Evolutionary conservation across 2,113 vertebrate species (phyloP).

Genomic region (Cryptomyrus ogoouensis): DNA sequence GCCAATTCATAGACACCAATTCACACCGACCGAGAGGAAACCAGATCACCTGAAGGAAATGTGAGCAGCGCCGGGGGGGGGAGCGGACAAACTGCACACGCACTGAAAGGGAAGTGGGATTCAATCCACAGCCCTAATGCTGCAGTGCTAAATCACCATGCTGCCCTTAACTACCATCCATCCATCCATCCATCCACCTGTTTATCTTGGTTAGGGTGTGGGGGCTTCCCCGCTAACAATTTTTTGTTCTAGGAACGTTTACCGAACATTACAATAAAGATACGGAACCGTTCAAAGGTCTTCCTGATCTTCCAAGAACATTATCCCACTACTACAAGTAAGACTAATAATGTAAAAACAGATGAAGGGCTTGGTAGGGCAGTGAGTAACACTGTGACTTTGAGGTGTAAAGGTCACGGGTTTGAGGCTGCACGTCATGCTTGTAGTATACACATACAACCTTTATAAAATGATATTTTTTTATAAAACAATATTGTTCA

Average conservation of each 20-base stretch:
- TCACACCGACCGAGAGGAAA: background rate
- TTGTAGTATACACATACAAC: background rate
- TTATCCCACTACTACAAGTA: background rate
- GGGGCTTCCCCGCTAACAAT: background rate
- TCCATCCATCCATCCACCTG: background rate
- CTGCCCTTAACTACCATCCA: background rate
- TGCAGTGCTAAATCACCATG: background rate
- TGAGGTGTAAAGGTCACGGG: background rate
- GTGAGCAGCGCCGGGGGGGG: background rate
- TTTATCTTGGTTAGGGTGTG: background rate
- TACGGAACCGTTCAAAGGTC: background rate
- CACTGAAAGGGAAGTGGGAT: background rate
- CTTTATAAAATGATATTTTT: background rate
- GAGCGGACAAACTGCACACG: background rate
- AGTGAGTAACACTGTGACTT: background rate
- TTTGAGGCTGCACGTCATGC: background rate
- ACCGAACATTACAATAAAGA: background rate
- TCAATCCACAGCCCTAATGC: background rate
- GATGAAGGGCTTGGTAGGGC: too few species aligned
- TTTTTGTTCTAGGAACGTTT: background rate
- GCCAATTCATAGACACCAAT: background rate
- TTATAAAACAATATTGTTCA: background rate
- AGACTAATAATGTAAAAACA: background rate
- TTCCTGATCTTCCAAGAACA: background rate
- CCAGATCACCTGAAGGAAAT: background rate